Conservation (phyloP, 92 coral and sea anemone species). For the Palythoa grandis region DNA sequence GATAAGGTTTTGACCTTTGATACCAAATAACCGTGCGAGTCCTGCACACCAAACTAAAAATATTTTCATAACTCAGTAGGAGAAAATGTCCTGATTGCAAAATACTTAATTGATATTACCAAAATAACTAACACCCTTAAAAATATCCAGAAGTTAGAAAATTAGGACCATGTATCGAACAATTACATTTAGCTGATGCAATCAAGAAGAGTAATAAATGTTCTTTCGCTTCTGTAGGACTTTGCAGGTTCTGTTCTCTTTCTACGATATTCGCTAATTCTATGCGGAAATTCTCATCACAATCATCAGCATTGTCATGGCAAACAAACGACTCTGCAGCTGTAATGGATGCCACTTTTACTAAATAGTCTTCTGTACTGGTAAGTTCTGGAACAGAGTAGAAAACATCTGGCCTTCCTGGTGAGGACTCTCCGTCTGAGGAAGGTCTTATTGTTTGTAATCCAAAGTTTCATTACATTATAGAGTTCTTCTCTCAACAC, state of each 20-base stretch:
- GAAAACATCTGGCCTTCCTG: conserved; percentile 11
- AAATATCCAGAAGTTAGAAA: neutral
- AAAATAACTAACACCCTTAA: neutral
- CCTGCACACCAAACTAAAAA: neutral
- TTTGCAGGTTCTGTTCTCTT: too few relatives aligned
- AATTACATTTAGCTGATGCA: neutral
- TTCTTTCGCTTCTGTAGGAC: too few relatives aligned
- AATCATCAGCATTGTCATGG: too few relatives aligned
- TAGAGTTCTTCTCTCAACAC: too few relatives aligned
- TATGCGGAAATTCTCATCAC: too few relatives aligned
- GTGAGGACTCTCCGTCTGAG: neutral
- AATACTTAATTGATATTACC: neutral
- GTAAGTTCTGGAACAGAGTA: neutral
- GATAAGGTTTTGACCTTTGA: neutral
- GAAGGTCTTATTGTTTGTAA: neutral
- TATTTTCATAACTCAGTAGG: neutral
- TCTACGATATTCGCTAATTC: too few relatives aligned
- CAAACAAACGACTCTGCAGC: too few relatives aligned
- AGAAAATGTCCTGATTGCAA: neutral
- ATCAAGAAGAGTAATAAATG: neutral
- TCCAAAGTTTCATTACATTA: neutral
- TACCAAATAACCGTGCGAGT: neutral
- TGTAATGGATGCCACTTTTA: neutral
- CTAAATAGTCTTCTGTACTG: neutral
- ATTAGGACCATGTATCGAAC: neutral